These are phyloP conservation scores for Dermochelys coriacea DNA, from an alignment of 2,797 vertebrate genomes.

Conservation along the genomic window DNA sequence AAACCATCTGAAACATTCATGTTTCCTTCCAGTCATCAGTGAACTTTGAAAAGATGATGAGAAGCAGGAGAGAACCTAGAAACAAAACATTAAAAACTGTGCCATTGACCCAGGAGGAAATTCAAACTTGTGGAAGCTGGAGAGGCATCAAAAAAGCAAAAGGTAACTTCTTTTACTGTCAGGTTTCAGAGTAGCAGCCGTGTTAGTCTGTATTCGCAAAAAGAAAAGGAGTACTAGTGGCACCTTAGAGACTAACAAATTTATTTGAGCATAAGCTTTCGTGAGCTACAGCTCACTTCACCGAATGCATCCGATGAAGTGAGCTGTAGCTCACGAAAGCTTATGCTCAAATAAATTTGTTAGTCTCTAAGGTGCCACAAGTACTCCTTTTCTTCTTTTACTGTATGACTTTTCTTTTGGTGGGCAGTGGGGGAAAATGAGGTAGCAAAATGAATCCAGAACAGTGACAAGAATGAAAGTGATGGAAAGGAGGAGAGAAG, in stretches of 20 bases:
- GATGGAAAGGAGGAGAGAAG: neutral
- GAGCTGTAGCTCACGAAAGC: too few species aligned
- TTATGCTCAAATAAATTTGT: too few species aligned
- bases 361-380: too few species aligned
- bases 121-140: neutral
- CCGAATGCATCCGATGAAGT: too few species aligned
- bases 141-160: neutral
- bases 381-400: too few species aligned
- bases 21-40: neutral
- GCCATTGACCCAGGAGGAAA: neutral
- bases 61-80: conserved; percentile 10
- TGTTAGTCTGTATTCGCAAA: too few species aligned
- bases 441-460: neutral
- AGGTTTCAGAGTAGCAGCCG: too few species aligned
- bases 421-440: neutral
- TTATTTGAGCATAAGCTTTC: too few species aligned
- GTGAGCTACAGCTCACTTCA: too few species aligned
- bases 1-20: conserved; percentile 20
- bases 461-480: neutral
- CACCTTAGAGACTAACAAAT: too few species aligned
- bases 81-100: neutral
- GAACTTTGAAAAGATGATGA: conserved; percentile 25
- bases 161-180: neutral
- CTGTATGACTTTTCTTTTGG: neutral
- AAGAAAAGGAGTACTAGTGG: too few species aligned